A percentile compares a stretch with the other conserved stretches of the same genome.
These are phyloP conservation scores for Sinotaia quadrata DNA, from an alignment of 2,888 invertebrate species.

Conservation along the genomic window DNA sequence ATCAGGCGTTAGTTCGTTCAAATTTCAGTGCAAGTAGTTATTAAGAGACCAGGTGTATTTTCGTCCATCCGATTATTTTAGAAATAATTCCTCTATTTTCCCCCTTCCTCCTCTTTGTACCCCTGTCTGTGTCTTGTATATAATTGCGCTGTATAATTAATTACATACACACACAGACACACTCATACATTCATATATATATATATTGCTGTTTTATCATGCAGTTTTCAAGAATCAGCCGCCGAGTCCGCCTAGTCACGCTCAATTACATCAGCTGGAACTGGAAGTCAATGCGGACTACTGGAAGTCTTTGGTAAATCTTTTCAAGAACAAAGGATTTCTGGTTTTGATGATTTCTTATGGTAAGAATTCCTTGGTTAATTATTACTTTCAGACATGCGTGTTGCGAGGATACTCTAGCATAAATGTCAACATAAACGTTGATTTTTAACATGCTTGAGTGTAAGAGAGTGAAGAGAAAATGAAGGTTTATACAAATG, in stretches of 20 bases:
- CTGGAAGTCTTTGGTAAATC: conserved; percentile 75
- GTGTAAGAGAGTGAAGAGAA: no score
- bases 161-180: background rate
- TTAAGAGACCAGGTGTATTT: no score
- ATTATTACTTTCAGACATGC: no score
- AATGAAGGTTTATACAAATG: no score
- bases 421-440: no score
- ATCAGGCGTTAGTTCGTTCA: no score
- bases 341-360: conserved; percentile 87
- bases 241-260: conserved; percentile 90
- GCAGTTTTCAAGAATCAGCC: conserved; percentile 93
- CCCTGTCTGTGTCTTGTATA: background rate
- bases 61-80: no score
- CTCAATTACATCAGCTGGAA: conserved; percentile 78
- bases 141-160: no score
- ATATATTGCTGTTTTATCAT: background rate
- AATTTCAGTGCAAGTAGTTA: no score
- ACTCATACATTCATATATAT: background rate
- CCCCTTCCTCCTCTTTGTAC: background rate
- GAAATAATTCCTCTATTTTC: background rate
- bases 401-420: no score
- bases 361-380: no score
- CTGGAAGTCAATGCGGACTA: conserved; percentile 77
- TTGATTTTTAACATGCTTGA: no score
- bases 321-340: conserved; percentile 85